A percentile compares a stretch with the other conserved stretches of the same genome.
phyloP scores from a whole-genome alignment of 2,113 vertebrate species.

The Burhinus bistriatus region DNA sequence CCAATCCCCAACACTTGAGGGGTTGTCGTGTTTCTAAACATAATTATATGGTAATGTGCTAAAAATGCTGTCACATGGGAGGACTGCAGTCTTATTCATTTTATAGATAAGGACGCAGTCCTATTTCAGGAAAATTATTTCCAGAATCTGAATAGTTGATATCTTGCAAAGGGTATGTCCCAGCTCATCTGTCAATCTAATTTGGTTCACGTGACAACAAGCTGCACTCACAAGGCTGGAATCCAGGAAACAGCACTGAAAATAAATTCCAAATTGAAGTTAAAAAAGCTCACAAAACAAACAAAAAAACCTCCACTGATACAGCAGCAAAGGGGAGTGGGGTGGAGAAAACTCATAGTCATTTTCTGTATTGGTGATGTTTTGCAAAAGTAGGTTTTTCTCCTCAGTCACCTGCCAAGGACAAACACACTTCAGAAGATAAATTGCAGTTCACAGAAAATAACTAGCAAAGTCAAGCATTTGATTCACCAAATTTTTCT shows the following conservation, averaged over 20 bases:
- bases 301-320: background rate
- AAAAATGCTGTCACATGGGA: slow-evolving; percentile 5
- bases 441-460: background rate
- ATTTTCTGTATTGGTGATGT: background rate
- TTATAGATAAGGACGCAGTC: background rate
- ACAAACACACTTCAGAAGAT: background rate
- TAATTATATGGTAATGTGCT: background rate
- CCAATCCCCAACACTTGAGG: background rate
- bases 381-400: background rate
- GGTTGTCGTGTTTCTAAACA: background rate
- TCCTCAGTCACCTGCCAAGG: background rate
- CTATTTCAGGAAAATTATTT: background rate
- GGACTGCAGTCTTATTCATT: background rate
- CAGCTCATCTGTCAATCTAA: background rate
- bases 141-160: background rate
- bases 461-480: background rate
- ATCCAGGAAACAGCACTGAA: background rate
- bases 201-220: background rate
- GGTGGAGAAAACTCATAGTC: background rate
- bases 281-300: background rate
- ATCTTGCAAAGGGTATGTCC: background rate
- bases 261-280: background rate
- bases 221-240: background rate
- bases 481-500: background rate
- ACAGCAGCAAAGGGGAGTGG: background rate